These are phyloP conservation scores for Caenorhabditis elegans DNA, from an alignment of 1,140 invertebrate genomes.

Conservation along the genomic window DNA sequence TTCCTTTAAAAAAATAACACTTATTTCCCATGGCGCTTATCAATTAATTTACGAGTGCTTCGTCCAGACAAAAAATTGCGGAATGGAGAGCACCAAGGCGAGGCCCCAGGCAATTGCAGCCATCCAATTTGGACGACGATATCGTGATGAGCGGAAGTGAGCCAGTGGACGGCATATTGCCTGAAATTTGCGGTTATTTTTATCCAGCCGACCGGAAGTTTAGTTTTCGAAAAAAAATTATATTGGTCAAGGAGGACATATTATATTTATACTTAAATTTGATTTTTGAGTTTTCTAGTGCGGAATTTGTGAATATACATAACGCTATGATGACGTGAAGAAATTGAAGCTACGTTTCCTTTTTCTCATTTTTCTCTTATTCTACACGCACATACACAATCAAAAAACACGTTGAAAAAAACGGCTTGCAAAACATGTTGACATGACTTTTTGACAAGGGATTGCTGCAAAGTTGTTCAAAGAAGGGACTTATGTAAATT, in stretches of 20 bases:
- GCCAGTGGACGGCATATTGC: conserved; percentile 61
- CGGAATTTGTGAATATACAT: not conserved
- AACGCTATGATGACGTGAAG: not conserved
- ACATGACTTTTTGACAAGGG: conserved; percentile 14
- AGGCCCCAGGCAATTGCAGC: conserved; percentile 55
- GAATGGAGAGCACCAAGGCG: conserved; percentile 55
- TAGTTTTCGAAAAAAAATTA: not conserved
- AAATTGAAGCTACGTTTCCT: not conserved
- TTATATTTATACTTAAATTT: not conserved
- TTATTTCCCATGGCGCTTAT: not conserved
- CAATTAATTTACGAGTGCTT: conserved; percentile 5
- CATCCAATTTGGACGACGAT: conserved; percentile 58
- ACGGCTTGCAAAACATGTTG: not conserved
- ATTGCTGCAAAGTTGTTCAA: not conserved
- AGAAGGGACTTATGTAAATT: not conserved
- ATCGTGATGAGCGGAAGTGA: conserved; percentile 60
- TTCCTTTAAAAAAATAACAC: not conserved
- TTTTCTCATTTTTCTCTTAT: not conserved
- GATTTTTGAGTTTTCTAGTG: not conserved
- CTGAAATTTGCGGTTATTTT: conserved; percentile 42
- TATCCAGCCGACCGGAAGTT: not conserved
- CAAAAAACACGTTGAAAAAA: not conserved
- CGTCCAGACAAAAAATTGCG: conserved; percentile 60
- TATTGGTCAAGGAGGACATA: too few species aligned
- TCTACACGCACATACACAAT: conserved; percentile 3